These are phyloP conservation scores for Perognathus longimembris DNA, from an alignment of 2,113 vertebrate species.

Conservation along the genomic window DNA sequence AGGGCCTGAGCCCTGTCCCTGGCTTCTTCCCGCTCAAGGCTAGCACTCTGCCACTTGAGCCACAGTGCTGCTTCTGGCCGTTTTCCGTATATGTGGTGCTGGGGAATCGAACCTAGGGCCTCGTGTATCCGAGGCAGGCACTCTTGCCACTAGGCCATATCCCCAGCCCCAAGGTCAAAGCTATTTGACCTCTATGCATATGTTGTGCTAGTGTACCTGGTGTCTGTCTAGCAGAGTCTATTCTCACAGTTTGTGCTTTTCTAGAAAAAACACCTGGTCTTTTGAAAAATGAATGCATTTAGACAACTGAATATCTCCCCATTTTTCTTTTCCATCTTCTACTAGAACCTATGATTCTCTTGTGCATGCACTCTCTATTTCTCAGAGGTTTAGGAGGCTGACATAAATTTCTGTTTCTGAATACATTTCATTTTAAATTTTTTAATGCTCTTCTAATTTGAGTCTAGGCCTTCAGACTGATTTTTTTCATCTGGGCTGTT, in stretches of 20 bases:
- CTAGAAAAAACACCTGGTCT: background rate
- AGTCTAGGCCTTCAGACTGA: conserved; percentile 64
- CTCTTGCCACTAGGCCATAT: no score
- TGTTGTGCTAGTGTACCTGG: background rate
- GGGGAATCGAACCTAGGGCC: no score
- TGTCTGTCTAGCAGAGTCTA: background rate
- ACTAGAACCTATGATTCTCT: background rate
- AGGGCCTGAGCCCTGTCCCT: no score
- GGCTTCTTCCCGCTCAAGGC: no score
- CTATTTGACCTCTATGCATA: no score
- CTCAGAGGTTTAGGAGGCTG: background rate
- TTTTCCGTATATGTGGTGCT: no score
- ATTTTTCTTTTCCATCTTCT: background rate
- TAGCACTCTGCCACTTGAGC: no score
- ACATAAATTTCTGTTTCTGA: conserved; percentile 69
- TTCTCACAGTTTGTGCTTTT: background rate
- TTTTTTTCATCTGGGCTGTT: conserved; percentile 67
- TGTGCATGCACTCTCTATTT: background rate
- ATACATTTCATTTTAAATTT: conserved; percentile 77
- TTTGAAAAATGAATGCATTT: background rate
- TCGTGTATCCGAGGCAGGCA: no score
- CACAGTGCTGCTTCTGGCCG: no score
- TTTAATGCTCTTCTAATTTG: conserved; percentile 75
- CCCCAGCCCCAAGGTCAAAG: no score
- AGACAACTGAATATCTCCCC: background rate